Base-by-base conservation (phyloP, 2,888 invertebrate genomes). In the Adineta ricciae region DNA sequence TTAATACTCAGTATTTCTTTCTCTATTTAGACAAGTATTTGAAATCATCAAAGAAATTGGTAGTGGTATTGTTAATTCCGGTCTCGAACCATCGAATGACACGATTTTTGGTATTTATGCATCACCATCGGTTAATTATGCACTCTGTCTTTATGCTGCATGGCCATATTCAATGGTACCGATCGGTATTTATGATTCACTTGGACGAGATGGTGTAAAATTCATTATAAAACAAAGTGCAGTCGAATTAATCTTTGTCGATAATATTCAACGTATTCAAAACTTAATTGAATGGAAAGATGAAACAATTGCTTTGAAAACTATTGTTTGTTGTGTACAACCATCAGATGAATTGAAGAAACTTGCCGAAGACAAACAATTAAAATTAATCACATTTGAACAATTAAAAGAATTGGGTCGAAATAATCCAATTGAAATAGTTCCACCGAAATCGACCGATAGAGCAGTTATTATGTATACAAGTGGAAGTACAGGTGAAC, bases 71-170 rank as follows among this genome's bases (percentile, higher is more conserved):
- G 92, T 96, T 88, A 93, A 94, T 84, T 92, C 94, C 89, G 96
- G 96, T 84, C 92, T 95, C 54, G 90, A 92, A 72, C 87, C 86
- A 8, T 88, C 52, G 19, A 78, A 64, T 41, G 85, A 85, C 1
- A 94, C 94, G 78, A 93, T 95, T 89, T 92, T 97, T 88, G 97
- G 96, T 89, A 94, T 97, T 89, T 97, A 96, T 92, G 94, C 95
- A 89, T 94, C 94, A 91, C 97, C 97, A 91, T 95, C 95, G 89
- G 95, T 95, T 19, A 96, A 97, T 87, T 85, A 83, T 83, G 52
- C 46, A 1, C 11, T 85, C 1, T 73, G 72, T 54, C 50, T 83
- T 24, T 52, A 32, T 27, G 72, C 85, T 8, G 52, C 52, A 9
- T 83, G 73, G 36, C 27, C 50, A 21, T 85, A 46, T 82, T 85